These are phyloP conservation scores for Chlorocebus sabaeus DNA, from an alignment of 2,113 vertebrate species.

Conservation along the genomic window DNA sequence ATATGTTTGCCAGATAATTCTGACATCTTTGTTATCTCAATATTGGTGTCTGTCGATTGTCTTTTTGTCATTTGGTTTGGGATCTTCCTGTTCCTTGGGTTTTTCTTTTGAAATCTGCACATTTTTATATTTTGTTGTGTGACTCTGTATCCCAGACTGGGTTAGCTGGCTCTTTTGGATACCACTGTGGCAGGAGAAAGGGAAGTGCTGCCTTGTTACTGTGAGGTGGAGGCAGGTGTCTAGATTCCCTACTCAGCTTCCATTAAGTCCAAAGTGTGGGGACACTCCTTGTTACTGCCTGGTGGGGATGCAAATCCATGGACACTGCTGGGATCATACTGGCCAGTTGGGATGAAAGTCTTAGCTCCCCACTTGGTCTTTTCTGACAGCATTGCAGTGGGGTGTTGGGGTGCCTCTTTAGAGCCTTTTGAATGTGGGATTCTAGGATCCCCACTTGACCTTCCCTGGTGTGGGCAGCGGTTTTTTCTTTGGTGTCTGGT, in stretches of 20 bases:
- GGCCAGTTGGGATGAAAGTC: neutral
- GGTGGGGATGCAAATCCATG: neutral
- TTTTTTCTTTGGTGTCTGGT: neutral
- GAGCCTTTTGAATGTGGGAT: neutral
- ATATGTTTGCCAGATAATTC: neutral
- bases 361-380: neutral
- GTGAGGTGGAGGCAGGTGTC: neutral
- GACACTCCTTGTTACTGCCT: neutral
- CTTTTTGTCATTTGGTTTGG: conserved; percentile 21
- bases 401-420: neutral
- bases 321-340: neutral
- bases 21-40: neutral
- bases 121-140: conserved; percentile 24
- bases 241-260: neutral
- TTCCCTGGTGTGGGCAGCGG: neutral
- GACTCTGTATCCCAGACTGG: neutral
- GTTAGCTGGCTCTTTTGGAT: neutral
- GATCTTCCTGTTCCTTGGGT: neutral
- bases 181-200: neutral
- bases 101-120: neutral
- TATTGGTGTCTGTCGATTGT: neutral
- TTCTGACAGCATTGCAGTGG: neutral
- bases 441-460: neutral
- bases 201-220: neutral
- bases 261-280: neutral